phyloP scores from a whole-genome alignment of 2,113 vertebrate species.

The Meriones unguiculatus region DNA sequence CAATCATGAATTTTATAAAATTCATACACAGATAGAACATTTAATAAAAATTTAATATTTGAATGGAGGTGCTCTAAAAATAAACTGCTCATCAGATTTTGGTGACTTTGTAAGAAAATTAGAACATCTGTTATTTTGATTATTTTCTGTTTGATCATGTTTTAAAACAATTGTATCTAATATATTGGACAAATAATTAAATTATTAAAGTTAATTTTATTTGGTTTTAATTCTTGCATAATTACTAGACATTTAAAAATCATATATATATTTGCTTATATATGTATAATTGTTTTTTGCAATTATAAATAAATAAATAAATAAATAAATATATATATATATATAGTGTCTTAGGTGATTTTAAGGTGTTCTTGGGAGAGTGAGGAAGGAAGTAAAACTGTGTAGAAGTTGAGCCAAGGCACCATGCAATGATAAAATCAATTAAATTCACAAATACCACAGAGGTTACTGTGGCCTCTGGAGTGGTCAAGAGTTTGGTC shows the following conservation, averaged over 20 bases:
- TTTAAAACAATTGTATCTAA: conserved; percentile 40
- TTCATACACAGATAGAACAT: not conserved
- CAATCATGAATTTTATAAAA: conserved; percentile 23
- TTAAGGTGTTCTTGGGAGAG: not conserved
- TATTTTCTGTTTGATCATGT: not conserved
- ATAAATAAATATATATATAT: too few relatives aligned
- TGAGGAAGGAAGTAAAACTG: not conserved
- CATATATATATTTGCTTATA: not conserved
- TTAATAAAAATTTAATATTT: conserved; percentile 31
- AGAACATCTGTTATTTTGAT: not conserved
- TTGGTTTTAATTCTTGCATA: not conserved
- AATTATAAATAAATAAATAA: too few relatives aligned
- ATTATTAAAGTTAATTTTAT: not conserved
- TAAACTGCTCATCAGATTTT: not conserved
- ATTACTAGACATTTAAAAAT: not conserved
- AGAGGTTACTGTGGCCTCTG: not conserved
- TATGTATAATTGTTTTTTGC: too few relatives aligned
- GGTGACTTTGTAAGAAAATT: not conserved
- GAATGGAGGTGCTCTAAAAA: not conserved
- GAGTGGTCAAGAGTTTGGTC: not conserved
- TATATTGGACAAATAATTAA: not conserved
- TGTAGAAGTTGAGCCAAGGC: not conserved
- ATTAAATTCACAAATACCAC: not conserved
- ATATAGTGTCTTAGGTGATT: not conserved
- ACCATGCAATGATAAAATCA: not conserved